phyloP scores from a whole-genome alignment of 2,113 vertebrate species.

The Cacatua alba region DNA sequence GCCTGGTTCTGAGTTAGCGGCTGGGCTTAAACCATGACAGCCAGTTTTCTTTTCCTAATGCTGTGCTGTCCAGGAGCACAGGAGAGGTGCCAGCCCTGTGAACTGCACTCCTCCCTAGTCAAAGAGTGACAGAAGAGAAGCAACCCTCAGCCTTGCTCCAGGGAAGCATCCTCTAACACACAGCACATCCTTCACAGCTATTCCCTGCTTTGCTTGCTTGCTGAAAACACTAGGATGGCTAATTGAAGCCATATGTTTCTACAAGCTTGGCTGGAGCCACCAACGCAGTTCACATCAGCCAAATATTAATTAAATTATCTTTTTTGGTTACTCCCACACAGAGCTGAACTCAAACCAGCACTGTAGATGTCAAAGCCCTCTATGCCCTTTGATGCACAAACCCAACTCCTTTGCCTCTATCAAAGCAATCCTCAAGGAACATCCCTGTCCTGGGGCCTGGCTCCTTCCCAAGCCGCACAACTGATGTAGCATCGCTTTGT shows the following conservation, averaged over 20 bases:
- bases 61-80: background rate
- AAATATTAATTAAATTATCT: background rate
- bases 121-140: background rate
- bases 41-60: background rate
- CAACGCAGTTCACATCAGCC: background rate
- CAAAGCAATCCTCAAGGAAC: background rate
- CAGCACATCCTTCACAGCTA: accelerated
- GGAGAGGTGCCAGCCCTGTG: background rate
- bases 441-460: background rate
- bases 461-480: background rate
- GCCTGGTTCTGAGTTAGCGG: too few species aligned
- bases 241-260: background rate
- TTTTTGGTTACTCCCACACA: background rate
- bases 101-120: background rate
- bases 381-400: background rate
- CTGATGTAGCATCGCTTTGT: accelerated
- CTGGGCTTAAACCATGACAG: background rate
- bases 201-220: background rate
- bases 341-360: background rate
- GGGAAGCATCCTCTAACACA: background rate
- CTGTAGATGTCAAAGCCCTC: background rate
- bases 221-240: background rate
- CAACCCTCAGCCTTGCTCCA: background rate
- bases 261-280: background rate
- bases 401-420: background rate